Base-by-base conservation (phyloP, 2,888 invertebrate genomes). In the Crepidodera aurea region DNA sequence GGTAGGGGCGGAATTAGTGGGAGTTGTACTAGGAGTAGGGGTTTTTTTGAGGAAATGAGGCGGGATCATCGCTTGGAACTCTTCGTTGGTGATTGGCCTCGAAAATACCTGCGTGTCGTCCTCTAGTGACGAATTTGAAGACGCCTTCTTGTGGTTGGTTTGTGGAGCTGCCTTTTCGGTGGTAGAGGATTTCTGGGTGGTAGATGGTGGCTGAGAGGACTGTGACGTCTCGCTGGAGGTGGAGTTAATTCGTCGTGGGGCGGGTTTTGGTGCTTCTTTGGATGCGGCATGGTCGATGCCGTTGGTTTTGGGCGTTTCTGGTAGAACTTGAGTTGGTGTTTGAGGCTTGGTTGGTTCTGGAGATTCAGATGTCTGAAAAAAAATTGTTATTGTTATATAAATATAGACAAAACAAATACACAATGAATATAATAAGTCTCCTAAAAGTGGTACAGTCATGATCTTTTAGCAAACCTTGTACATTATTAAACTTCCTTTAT, bases 31-130 rank as follows among this genome's bases (percentile, higher is more conserved):
- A 55, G 39, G 64, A 67, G 51, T 69, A 42, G 57, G 65, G 55
- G 69, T 58, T 46, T 69, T 64, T 68, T 83, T 85, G 69, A 92
- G 89, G 88, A 94, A 94, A 84, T 92, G 94, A 79, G 92, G 90
- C 77, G 94, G 94, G 78, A 94, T 94, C 93, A 94, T 92, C 84
- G 94, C 93, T 88, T 93, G 92, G 87, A 94, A 94, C 85, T 94
- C 93, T 86, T 93, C 93, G 87, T 90, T 93, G 84, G 93, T 93
- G 85, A 94, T 89, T 82, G 94, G 92, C 84, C 91, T 89, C 83
- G 91, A 87, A 70, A 82, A 79, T 82, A 83, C 83, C 83, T 83
- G 83, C 75, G 77, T 78, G 71, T 83, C 82, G 66, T 82, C 81
- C 53, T 82, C 84, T 64, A 86, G 82, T 71, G 87, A 84, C 65